phyloP scores from a whole-genome alignment of 2,888 invertebrate genomes.

The Amphipoea oculea region DNA sequence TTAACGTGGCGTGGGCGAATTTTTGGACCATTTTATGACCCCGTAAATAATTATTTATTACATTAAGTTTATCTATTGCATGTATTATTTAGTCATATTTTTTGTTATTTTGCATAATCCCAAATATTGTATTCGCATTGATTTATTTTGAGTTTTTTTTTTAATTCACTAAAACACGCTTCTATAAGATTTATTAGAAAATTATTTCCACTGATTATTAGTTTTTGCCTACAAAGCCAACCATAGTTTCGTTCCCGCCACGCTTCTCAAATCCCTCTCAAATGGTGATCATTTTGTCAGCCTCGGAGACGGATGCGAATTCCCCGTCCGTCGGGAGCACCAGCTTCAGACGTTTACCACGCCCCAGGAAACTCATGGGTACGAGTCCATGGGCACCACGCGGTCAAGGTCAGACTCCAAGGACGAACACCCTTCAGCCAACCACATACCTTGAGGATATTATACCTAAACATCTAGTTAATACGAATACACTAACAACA shows the following conservation, averaged over 20 bases:
- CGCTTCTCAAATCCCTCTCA: constrained; percentile 63
- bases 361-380: constrained; percentile 89
- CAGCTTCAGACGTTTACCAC: constrained; percentile 87
- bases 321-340: constrained; percentile 94
- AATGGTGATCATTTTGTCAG: constrained; percentile 90
- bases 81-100: not conserved
- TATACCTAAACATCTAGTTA: constrained; percentile 41
- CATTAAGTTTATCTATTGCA: not conserved
- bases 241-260: constrained; percentile 64
- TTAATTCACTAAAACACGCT: not conserved
- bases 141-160: not conserved
- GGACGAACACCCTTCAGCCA: constrained; percentile 72
- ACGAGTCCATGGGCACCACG: constrained; percentile 97
- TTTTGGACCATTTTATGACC: constrained; percentile 30
- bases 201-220: not conserved
- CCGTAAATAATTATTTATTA: not conserved
- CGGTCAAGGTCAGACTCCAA: constrained; percentile 94
- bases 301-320: constrained; percentile 97
- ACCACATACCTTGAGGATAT: constrained; percentile 85
- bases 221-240: constrained; percentile 9
- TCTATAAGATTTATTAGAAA: not conserved
- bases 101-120: not conserved
- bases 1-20: constrained; percentile 61
- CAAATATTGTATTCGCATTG: not conserved
- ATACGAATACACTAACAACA: constrained; percentile 33